phyloP scores from a whole-genome alignment of 2,797 vertebrate species.

The Sebastes goodei region DNA sequence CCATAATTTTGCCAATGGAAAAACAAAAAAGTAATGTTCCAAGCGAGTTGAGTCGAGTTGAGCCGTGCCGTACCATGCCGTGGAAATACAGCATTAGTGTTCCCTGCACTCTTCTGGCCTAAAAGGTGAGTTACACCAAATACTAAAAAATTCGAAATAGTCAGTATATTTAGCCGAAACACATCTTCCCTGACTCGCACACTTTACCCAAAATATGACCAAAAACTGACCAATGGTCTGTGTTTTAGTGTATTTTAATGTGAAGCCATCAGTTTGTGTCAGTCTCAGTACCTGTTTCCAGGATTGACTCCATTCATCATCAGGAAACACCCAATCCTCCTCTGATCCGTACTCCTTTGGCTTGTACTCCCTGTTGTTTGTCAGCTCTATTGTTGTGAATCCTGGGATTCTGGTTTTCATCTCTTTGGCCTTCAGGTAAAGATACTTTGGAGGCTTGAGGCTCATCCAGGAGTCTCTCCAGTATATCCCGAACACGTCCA shows the following conservation, averaged over 20 bases:
- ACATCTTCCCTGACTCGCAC: background rate
- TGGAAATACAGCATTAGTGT: background rate
- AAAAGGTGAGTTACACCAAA: background rate
- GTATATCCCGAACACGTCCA: conserved; percentile 62
- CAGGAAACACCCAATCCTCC: background rate
- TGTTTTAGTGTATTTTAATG: no score
- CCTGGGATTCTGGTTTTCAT: background rate
- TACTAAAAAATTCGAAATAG: background rate
- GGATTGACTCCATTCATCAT: conserved; percentile 56
- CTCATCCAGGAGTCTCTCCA: conserved; percentile 78
- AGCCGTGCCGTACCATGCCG: background rate
- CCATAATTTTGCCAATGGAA: background rate
- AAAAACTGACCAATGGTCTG: no score
- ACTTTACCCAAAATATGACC: background rate
- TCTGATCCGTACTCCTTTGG: background rate
- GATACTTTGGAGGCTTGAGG: conserved; percentile 69
- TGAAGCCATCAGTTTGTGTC: background rate
- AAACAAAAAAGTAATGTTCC: background rate
- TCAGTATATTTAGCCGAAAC: background rate
- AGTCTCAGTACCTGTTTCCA: conserved; percentile 67
- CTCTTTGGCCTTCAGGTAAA: conserved; percentile 59
- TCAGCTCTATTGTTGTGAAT: conserved; percentile 38
- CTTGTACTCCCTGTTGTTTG: conserved; percentile 33
- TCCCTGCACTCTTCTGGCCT: background rate
- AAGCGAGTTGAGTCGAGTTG: background rate